Conservation (phyloP, 2,888 invertebrate genomes). For the Drosophila merina region DNA sequence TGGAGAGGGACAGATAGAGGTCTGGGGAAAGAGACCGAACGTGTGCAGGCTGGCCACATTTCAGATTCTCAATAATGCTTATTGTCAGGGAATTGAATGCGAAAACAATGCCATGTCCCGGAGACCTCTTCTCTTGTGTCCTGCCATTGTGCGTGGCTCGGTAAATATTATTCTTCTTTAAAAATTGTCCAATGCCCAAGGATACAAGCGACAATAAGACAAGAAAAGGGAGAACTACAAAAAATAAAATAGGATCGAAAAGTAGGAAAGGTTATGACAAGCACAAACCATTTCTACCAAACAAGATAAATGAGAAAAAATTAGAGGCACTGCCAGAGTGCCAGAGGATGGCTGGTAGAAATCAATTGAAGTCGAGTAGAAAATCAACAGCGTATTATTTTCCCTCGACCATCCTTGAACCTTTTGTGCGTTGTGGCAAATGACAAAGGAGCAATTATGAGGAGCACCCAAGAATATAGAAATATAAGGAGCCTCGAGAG, state of each 20-base stretch:
- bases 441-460: conserved; percentile 74
- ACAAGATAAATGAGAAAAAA: conserved; percentile 52
- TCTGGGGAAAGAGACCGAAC: conserved; percentile 8
- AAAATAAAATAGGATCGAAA: conserved; percentile 22
- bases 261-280: conserved; percentile 65
- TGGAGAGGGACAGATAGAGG: conserved; percentile 11
- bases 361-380: conserved; percentile 77
- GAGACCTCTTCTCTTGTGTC: conserved; percentile 36
- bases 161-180: conserved; percentile 78
- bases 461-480: conserved; percentile 42
- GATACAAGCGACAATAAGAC: conserved; percentile 16
- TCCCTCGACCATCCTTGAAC: conserved; percentile 24
- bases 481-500: conserved; percentile 16
- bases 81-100: conserved; percentile 70
- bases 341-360: conserved; percentile 32
- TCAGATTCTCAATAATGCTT: conserved; percentile 69
- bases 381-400: conserved; percentile 69
- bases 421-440: conserved; percentile 63
- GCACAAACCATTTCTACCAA: conserved; percentile 72
- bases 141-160: conserved; percentile 70
- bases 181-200: conserved; percentile 59
- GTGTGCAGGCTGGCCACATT: conserved; percentile 39
- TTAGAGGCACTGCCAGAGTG: conserved; percentile 27
- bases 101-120: conserved; percentile 68
- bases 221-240: conserved; percentile 48